These are phyloP conservation scores for Episyrphus balteatus DNA, from an alignment of 1,140 invertebrate genomes.

Conservation along the genomic window DNA sequence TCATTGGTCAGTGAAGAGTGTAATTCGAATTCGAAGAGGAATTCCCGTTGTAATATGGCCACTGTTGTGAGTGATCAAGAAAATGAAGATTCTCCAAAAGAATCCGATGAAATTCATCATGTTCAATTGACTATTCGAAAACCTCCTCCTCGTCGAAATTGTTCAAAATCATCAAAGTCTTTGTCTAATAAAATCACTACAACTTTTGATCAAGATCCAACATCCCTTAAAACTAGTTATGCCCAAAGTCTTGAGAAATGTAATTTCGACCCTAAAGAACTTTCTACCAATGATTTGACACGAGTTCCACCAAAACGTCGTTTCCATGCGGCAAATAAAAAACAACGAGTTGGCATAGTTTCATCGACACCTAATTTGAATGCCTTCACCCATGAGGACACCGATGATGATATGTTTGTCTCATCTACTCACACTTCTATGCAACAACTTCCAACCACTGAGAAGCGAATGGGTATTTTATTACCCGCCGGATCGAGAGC, in stretches of 20 bases:
- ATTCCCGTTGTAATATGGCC: not conserved
- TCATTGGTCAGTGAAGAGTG: not conserved
- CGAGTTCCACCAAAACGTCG: conserved; percentile 20
- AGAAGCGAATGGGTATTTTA: conserved; percentile 42
- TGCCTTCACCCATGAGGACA: conserved; percentile 29
- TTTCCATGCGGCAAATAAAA: conserved; percentile 35
- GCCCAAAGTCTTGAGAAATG: conserved; percentile 32
- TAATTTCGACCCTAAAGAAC: conserved; percentile 17
- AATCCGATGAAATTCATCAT: conserved; percentile 16
- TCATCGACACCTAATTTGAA: conserved; percentile 54
- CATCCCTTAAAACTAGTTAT: conserved; percentile 27
- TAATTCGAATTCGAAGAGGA: not conserved
- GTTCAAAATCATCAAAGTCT: conserved; percentile 13
- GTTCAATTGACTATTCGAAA: conserved; percentile 27
- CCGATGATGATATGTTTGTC: conserved; percentile 29
- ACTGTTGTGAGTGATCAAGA: not conserved
- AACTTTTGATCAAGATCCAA: conserved; percentile 35
- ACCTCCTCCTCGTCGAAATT: conserved; percentile 17
- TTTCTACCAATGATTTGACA: conserved; percentile 3
- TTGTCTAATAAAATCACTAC: conserved; percentile 18
- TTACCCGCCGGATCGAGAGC: conserved; percentile 38
- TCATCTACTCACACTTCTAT: conserved; percentile 39
- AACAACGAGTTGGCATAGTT: conserved; percentile 39
- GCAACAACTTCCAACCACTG: conserved; percentile 40
- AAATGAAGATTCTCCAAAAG: not conserved